Conservation (phyloP, 23 tunicate species). For the Trididemnum miniatum region DNA sequence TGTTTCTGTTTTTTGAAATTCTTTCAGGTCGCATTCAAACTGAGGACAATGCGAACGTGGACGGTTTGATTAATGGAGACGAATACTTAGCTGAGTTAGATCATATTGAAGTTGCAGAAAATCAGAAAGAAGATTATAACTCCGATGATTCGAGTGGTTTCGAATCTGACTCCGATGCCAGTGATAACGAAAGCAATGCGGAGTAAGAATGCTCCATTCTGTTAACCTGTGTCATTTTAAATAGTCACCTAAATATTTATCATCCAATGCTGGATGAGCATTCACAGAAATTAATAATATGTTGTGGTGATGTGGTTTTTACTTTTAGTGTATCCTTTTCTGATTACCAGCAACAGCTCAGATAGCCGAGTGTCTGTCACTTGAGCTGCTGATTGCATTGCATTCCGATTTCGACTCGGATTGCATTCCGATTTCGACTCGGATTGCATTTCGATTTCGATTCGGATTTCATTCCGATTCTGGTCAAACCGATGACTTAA, state of each 20-base stretch:
- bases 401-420: too few species aligned
- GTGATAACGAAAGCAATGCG: slow-evolving; percentile 14
- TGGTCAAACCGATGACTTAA: neutral
- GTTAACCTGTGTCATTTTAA: slow-evolving; percentile 4
- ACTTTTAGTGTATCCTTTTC: too few species aligned
- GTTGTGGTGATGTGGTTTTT: too few species aligned
- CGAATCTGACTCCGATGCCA: slow-evolving; percentile 30
- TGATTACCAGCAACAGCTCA: too few species aligned
- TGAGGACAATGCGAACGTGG: slow-evolving; percentile 74
- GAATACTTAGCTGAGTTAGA: slow-evolving; percentile 97
- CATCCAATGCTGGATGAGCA: too few species aligned
- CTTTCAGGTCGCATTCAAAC: slow-evolving; percentile 77
- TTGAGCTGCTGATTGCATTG: too few species aligned
- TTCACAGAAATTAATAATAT: too few species aligned
- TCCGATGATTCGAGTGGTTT: slow-evolving; percentile 73
- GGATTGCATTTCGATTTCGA: too few species aligned
- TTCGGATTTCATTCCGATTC: neutral
- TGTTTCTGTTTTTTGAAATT: too few species aligned
- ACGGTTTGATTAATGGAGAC: slow-evolving; percentile 80
- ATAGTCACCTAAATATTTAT: too few species aligned
- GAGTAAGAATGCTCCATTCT: neutral
- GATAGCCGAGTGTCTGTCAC: too few species aligned
- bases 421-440: too few species aligned
- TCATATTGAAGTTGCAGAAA: slow-evolving; percentile 93
- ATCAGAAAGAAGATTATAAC: slow-evolving; percentile 66